These are phyloP conservation scores for Gari tellinella DNA, from an alignment of 2,888 invertebrate genomes.

Conservation along the genomic window DNA sequence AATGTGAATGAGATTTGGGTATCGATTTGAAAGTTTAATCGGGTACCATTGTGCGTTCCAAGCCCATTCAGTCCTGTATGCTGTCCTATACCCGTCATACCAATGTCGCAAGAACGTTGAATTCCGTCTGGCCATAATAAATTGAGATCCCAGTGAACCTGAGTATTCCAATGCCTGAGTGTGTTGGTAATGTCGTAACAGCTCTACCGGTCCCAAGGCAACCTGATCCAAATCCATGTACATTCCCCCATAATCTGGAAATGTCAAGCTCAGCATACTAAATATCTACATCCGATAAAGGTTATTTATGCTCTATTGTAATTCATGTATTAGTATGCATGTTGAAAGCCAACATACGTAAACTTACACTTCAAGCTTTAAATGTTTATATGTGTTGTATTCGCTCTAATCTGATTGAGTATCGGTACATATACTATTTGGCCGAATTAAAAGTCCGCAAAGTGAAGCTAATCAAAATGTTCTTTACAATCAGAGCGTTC, in stretches of 20 bases:
- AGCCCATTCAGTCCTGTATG: conserved; percentile 33
- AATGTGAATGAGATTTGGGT: conserved; percentile 51
- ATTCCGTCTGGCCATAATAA: conserved; percentile 46
- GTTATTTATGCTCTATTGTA: too few species aligned
- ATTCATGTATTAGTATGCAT: too few species aligned
- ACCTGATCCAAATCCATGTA: conserved; percentile 57
- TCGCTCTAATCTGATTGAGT: too few species aligned
- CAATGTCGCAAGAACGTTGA: conserved; percentile 51
- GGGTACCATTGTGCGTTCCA: conserved; percentile 47
- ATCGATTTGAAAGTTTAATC: conserved; percentile 25
- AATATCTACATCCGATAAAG: too few species aligned
- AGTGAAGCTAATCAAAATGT: too few species aligned
- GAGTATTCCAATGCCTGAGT: conserved; percentile 43
- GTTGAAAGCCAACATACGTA: too few species aligned
- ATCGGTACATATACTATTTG: too few species aligned
- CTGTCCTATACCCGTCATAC: conserved; percentile 45
- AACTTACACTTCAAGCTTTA: too few species aligned
- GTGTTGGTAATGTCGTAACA: conserved; percentile 34
- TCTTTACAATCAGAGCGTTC: too few species aligned
- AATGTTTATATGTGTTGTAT: too few species aligned
- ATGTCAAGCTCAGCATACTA: too few species aligned
- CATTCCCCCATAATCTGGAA: conserved; percentile 52
- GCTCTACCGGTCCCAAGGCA: conserved; percentile 31
- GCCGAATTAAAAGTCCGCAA: too few species aligned
- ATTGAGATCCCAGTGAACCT: conserved; percentile 41